Evolutionary conservation across 2,113 vertebrate species (phyloP), one percentile per base, ranked within the genome.

Genomic region (Lepisosteus osseus): DNA sequence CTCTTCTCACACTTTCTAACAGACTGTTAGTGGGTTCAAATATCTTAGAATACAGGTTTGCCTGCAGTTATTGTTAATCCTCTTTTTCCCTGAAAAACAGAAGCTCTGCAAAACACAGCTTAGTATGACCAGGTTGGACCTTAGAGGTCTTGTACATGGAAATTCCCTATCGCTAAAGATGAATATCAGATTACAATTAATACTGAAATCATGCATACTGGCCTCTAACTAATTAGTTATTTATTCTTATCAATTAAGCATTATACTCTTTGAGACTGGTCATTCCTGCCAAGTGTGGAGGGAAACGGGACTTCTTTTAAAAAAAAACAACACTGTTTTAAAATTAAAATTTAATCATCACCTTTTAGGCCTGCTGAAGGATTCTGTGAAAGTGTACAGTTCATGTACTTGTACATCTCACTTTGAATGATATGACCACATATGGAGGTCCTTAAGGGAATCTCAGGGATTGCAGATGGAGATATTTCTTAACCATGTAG

Each of bases 171-270:
- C 3, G 42, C 64, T n/a, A 44, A 66, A n/a, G 8, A 65, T 7
- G 44, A 11, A 42, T 43, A 40, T 65, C 40, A 65, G 13, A 14
- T n/a, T 41, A 42, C 67, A 40, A 67, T 67, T 67, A 59, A 72
- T 51, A 67, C 40, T 8, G 15, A 3, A 43, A 43, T 1, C 3
- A 55, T 63, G 8, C 13, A 4, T 47, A 29, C 51, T n/a, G 64
- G n/a, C 63, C 62, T 11, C 13, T 17, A 45, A 59, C 54, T 66
- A n/a, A 45, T 54, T 45, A 14, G 64, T 57, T n/a, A 62, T 67
- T n/a, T 42, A 14, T 47, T 42, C 43, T 41, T 67, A 55, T 66
- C 54, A 45, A n/a, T 40, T 42, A 41, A 29, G 63, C 14, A 11
- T 59, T 66, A 42, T 12, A 15, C 54, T 40, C 4, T 43, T 51